Base-by-base conservation (phyloP, 2,797 vertebrate species). In the Epinephelus coioides region DNA sequence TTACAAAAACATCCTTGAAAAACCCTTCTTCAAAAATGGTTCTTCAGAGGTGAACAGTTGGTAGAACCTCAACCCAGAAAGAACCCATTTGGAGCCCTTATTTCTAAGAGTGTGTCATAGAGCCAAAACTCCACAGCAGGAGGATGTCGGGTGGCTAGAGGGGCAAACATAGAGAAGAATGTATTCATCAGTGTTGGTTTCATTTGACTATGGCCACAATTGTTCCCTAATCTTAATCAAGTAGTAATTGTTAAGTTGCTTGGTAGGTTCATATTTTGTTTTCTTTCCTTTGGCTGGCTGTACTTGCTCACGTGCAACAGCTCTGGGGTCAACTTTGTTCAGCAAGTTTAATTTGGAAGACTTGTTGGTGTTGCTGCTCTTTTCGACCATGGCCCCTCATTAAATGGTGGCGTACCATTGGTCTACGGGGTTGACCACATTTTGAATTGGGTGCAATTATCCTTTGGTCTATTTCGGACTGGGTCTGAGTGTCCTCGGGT, bases 361-460 rank as follows among this genome's bases (percentile, higher is more conserved):
- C 49, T 23, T 56, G 19, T 21, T 21, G 6, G 46, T 30, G 23
- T 34, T 23, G 19, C 34, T 30, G 30, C 54, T 56, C 18, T 51
- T 50, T 38, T 18, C 3, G 0, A 63, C 40, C 30, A 7, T 11
- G 0, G 40, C 9, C 5, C 7, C 56, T 67, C 8, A 0, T 53
- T 73, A 66, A 60, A 66, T 6, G 34, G 30, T 1, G 2, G 21
- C 4, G 2, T 3, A n/a, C 54, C 49, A 38, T 6, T 2, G 49
- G 30, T 68, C 56, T 25, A n/a, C 17, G 19, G 55, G 30, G 18
- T 61, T 2, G 8, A 62, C 62, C 25, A 34, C 34, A 34, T 51
- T 57, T 46, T 51, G 12, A 70, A 67, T 18, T 13, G 18, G 27
- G n/a, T 25, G 50, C 19, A 59, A 65, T 69, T 53, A 59, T 80